These are phyloP conservation scores for Cyanoramphus novaezelandiae DNA, from an alignment of 2,113 vertebrate species.

Conservation along the genomic window DNA sequence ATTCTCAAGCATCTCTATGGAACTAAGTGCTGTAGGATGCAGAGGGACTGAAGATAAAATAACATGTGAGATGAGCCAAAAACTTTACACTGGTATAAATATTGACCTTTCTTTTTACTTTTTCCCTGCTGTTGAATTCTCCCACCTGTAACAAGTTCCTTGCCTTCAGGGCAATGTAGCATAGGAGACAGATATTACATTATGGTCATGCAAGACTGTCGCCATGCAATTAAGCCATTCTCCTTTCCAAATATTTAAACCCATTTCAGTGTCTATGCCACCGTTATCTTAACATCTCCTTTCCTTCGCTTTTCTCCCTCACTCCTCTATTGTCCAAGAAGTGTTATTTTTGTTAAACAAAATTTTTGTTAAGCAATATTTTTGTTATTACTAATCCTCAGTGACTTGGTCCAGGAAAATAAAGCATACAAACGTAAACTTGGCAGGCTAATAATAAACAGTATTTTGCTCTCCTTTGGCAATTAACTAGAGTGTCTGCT, in stretches of 20 bases:
- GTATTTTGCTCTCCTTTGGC: not conserved
- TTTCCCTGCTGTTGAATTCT: not conserved
- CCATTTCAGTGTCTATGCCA: not conserved
- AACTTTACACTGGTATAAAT: not conserved
- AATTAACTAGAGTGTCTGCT: not conserved
- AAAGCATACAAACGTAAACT: slow-evolving; percentile 32
- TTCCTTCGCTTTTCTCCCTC: not conserved
- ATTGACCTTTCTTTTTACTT: not conserved
- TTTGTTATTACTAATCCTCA: not conserved
- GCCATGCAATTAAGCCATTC: not conserved
- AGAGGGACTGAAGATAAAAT: not conserved
- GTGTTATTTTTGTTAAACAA: not conserved
- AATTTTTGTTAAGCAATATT: not conserved
- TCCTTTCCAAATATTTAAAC: not conserved
- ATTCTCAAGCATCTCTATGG: not conserved
- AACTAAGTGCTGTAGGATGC: not conserved
- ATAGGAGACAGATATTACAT: not conserved
- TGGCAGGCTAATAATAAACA: slow-evolving; percentile 46
- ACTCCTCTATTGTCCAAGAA: not conserved
- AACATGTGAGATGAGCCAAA: not conserved
- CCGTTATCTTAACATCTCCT: not conserved
- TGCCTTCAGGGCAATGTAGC: not conserved
- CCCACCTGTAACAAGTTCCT: not conserved
- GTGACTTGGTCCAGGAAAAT: slow-evolving; percentile 15
- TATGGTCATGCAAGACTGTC: not conserved